Conservation (phyloP, 37 sponge, comb jelly and placozoan genomes). For the Halichondria panicea region DNA sequence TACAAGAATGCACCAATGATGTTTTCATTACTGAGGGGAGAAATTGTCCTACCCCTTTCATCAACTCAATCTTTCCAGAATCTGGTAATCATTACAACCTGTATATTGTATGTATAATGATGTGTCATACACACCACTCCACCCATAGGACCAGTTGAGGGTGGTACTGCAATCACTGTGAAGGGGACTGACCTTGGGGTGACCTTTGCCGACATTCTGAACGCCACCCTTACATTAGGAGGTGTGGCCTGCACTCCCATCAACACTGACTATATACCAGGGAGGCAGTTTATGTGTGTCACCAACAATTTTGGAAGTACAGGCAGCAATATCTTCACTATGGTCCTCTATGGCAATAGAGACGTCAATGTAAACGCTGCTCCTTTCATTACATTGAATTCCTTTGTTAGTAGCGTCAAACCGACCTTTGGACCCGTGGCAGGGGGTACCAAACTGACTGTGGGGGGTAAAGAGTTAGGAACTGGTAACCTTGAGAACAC, state of each 20-base stretch:
- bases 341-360: too few species aligned
- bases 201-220: slow-evolving; percentile 18
- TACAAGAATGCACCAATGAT: too few species aligned
- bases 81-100: too few species aligned
- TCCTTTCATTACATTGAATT: slow-evolving; percentile 4
- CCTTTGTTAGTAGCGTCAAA: slow-evolving; percentile 29
- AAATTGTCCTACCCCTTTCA: too few species aligned
- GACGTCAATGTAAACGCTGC: too few species aligned
- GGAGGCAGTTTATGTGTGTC: slow-evolving; percentile 27
- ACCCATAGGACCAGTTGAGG: slow-evolving; percentile 37
- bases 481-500: slow-evolving; percentile 58
- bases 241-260: slow-evolving; percentile 36
- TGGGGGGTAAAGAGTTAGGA: slow-evolving; percentile 57
- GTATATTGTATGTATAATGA: too few species aligned
- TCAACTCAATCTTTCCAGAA: too few species aligned
- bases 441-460: slow-evolving; percentile 65
- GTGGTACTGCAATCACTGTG: slow-evolving; percentile 45
- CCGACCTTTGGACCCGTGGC: slow-evolving; percentile 77
- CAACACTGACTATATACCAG: slow-evolving; percentile 20
- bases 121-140: too few species aligned
- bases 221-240: slow-evolving; percentile 15
- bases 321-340: neutral
- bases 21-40: too few species aligned
- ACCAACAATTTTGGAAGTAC: neutral
- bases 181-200: slow-evolving; percentile 74